Conservation (phyloP, 1,140 invertebrate species). For the Drosophila sproati region DNA sequence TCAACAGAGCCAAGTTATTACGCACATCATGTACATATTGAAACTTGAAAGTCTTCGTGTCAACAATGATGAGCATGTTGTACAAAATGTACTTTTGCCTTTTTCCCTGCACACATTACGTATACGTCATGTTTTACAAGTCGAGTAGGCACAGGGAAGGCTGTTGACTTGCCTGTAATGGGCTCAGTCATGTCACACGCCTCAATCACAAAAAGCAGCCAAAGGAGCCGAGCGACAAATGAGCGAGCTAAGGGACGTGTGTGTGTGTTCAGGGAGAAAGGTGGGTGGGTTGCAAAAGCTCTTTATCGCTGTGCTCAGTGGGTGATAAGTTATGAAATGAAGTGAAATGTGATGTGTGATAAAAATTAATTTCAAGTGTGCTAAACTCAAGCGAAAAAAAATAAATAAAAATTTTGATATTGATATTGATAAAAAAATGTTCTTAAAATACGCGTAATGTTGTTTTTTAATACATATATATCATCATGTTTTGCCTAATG, state of each 20-base stretch:
- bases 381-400: slow-evolving; percentile 27
- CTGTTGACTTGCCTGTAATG: slow-evolving; percentile 58
- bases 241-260: background rate
- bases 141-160: slow-evolving; percentile 46
- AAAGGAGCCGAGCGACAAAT: slow-evolving; percentile 29
- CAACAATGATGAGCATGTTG: slow-evolving; percentile 81
- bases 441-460: too few relatives aligned
- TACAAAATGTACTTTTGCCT: slow-evolving; percentile 72
- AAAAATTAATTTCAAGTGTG: slow-evolving; percentile 61
- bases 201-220: slow-evolving; percentile 31
- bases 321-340: slow-evolving; percentile 72
- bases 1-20: slow-evolving; percentile 50
- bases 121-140: slow-evolving; percentile 60
- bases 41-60: slow-evolving; percentile 72
- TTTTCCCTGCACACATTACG: slow-evolving; percentile 44
- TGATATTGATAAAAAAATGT: background rate
- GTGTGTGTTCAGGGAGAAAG: background rate
- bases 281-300: slow-evolving; percentile 33
- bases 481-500: too few relatives aligned
- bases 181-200: slow-evolving; percentile 51
- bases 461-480: too few relatives aligned
- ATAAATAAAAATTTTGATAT: slow-evolving; percentile 10
- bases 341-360: slow-evolving; percentile 66
- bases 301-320: slow-evolving; percentile 49
- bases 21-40: slow-evolving; percentile 37